A percentile compares a stretch with the other conserved stretches of the same genome.
Evolutionary conservation across 2,888 invertebrate genomes (phyloP).

Genomic region (Cantharis lateralis): DNA sequence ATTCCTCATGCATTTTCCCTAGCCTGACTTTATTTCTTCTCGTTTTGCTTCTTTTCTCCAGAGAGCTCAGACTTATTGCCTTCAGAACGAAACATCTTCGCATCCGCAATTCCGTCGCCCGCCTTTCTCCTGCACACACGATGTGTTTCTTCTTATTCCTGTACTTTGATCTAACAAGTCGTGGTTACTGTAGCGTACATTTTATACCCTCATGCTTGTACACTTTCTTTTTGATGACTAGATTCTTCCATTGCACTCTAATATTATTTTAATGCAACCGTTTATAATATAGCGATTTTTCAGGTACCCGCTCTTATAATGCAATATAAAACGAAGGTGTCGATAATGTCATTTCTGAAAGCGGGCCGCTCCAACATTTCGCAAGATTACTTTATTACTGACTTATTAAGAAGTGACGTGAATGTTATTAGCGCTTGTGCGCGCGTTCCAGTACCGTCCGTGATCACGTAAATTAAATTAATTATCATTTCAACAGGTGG

Average conservation of each 20-base stretch:
- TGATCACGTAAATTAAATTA: slow-evolving; percentile 53
- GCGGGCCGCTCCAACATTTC: slow-evolving; percentile 31
- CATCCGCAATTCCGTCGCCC: slow-evolving; percentile 39
- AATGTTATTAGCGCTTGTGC: slow-evolving; percentile 37
- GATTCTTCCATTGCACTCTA: slow-evolving; percentile 29
- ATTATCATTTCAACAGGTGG: slow-evolving; percentile 53
- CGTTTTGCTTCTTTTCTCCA: slow-evolving; percentile 46
- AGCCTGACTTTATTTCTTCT: slow-evolving; percentile 45
- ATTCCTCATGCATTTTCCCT: slow-evolving; percentile 51
- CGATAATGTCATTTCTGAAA: slow-evolving; percentile 38
- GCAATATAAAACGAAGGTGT: slow-evolving; percentile 31
- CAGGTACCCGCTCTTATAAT: slow-evolving; percentile 31
- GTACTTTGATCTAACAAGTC: slow-evolving; percentile 29
- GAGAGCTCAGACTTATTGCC: slow-evolving; percentile 48
- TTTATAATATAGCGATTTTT: slow-evolving; percentile 27
- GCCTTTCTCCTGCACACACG: slow-evolving; percentile 33
- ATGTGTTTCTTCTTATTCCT: slow-evolving; percentile 29
- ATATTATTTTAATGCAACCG: slow-evolving; percentile 36
- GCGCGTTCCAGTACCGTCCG: slow-evolving; percentile 36
- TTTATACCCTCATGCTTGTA: slow-evolving; percentile 18
- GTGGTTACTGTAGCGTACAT: slow-evolving; percentile 30
- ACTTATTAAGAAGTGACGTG: slow-evolving; percentile 46
- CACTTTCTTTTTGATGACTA: slow-evolving; percentile 11
- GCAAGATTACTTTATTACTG: slow-evolving; percentile 49
- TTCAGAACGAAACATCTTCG: slow-evolving; percentile 48